Evolutionary conservation across 2,797 vertebrate genomes (phyloP), one percentile per base, ranked within the genome.

Genomic region (Alcedo quadribrachys): DNA sequence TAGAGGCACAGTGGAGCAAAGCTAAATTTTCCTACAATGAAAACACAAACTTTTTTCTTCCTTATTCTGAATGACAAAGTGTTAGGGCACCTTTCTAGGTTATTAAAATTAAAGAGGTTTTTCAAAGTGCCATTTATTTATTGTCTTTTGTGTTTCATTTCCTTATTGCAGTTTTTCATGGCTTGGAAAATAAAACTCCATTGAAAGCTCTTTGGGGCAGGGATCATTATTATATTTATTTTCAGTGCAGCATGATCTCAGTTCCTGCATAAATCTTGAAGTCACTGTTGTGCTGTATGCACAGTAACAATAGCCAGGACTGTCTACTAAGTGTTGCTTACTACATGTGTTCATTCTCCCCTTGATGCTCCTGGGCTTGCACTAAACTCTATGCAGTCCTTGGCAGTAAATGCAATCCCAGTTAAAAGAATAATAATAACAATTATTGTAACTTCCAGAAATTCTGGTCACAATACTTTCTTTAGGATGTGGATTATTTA

Each of bases 111-210:
- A 85, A 91, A 80, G 37, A 71, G 40, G 30, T 87, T 88, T 88
- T 88, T 92, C 69, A 75, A 87, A 92, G n/a, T 63, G 43, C 9
- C 35, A 32, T 83, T 75, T 94, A 71, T 78, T 93, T 94, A 94
- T 90, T 90, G 42, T 80, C 24, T n/a, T 71, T 94, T 87, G 84
- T 87, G 18, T 89, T 94, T 93, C 35, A 83, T 89, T 94, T 94
- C 76, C 84, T 93, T 90, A 60, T 90, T 94, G 63, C 78, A 90
- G 33, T 55, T 82, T 85, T 60, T 83, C 35, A 55, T 27, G 51
- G 54, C 75, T 93, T 53, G 88, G 89, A 88, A 92, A 86, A 88
- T 92, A 93, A 89, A 89, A 85, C 62, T 75, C 28, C 22, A 63
- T 18, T 75, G 88, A 94, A 92, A 94, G 69, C 66, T 83, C 69